phyloP scores from a whole-genome alignment of 2,888 invertebrate species.

The Drosophila monieri region DNA sequence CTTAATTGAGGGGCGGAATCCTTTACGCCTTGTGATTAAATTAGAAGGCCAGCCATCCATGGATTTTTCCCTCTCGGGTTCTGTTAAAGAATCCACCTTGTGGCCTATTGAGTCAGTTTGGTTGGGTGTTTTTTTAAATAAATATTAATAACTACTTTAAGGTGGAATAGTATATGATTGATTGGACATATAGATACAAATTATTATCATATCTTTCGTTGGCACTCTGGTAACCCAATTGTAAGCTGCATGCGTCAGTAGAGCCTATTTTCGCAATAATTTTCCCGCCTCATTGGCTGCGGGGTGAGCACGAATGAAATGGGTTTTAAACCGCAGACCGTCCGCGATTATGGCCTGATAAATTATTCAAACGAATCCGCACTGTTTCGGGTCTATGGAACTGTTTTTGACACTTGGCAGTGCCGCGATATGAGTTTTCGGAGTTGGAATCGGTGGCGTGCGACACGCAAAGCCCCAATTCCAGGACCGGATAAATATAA shows the following conservation, averaged over 20 bases:
- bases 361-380: conserved; percentile 63
- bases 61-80: neutral
- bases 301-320: conserved; percentile 54
- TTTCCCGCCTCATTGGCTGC: conserved; percentile 70
- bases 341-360: conserved; percentile 59
- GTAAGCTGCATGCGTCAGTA: conserved; percentile 2
- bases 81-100: neutral
- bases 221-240: conserved; percentile 27
- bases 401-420: conserved; percentile 66
- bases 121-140: too few relatives aligned
- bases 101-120: neutral
- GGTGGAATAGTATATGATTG: neutral
- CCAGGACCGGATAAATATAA: conserved; percentile 58
- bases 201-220: neutral
- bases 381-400: conserved; percentile 41
- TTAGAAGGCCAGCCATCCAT: neutral
- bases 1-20: neutral
- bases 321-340: conserved; percentile 43
- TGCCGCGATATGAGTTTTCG: conserved; percentile 52
- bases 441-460: conserved; percentile 62
- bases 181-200: neutral
- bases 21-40: neutral
- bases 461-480: conserved; percentile 76
- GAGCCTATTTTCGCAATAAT: conserved; percentile 58
- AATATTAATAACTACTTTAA: neutral